Evolutionary conservation across 2,797 vertebrate species (phyloP).

Genomic region (Crocidura indochinensis): DNA sequence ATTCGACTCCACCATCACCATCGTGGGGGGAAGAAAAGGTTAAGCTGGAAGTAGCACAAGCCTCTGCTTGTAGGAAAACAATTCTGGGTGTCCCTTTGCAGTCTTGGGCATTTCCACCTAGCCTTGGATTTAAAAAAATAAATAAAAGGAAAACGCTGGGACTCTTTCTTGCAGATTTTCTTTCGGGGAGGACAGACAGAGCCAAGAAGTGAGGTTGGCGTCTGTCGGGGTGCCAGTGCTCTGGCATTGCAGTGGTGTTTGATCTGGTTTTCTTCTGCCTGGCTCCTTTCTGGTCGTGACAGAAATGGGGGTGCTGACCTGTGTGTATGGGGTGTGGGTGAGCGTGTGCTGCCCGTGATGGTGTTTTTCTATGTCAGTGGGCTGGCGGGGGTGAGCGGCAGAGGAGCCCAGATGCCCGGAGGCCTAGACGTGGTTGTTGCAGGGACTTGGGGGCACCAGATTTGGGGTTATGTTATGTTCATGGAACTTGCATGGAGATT

Average conservation of each 20-base stretch:
- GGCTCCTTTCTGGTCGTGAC: slow-evolving; percentile 47
- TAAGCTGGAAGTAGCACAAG: slow-evolving; percentile 90
- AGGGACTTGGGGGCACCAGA: too few species aligned
- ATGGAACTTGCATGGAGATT: too few species aligned
- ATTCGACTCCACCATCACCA: slow-evolving; percentile 89
- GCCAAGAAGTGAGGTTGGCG: not conserved
- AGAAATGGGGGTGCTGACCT: not conserved
- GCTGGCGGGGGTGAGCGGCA: too few species aligned
- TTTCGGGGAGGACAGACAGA: not conserved
- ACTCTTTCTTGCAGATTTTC: slow-evolving; percentile 52
- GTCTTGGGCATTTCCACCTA: slow-evolving; percentile 81
- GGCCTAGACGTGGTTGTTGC: too few species aligned
- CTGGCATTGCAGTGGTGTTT: slow-evolving; percentile 29
- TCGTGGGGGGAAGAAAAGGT: slow-evolving; percentile 90
- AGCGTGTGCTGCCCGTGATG: not conserved
- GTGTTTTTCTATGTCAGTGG: too few species aligned
- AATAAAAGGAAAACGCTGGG: slow-evolving; percentile 70
- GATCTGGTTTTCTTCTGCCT: not conserved
- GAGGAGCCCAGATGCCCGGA: too few species aligned
- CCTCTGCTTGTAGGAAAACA: slow-evolving; percentile 87
- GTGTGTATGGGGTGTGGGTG: not conserved
- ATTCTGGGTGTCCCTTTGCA: slow-evolving; percentile 78
- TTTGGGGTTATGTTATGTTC: too few species aligned
- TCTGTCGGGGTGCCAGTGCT: slow-evolving; percentile 53
- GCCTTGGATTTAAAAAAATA: slow-evolving; percentile 76